Conservation (phyloP, 2,888 invertebrate species). For the Thelaira solivaga region DNA sequence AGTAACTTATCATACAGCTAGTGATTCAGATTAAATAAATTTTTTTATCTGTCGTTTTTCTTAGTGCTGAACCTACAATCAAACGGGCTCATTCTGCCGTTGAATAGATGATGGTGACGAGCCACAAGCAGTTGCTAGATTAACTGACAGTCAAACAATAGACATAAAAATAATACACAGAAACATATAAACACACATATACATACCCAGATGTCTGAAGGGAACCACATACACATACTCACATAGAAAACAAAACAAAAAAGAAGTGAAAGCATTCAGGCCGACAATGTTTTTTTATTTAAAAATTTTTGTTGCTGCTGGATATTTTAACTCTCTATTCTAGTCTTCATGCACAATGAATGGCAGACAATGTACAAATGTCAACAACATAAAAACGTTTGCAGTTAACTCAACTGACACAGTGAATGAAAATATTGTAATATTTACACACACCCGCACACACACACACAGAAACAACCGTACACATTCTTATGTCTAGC, state of each 20-base stretch:
- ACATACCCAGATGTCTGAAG: no score
- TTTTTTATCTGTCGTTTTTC: slow-evolving; percentile 21
- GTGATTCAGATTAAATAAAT: slow-evolving; percentile 43
- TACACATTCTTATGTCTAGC: background rate
- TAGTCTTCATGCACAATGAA: slow-evolving; percentile 66
- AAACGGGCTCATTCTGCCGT: slow-evolving; percentile 38
- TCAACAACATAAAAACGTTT: slow-evolving; percentile 66
- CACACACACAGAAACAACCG: background rate
- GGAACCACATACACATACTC: background rate
- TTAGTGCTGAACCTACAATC: slow-evolving; percentile 50
- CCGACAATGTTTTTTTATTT: slow-evolving; percentile 38
- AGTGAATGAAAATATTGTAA: slow-evolving; percentile 59
- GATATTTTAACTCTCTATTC: slow-evolving; percentile 52
- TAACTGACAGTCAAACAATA: slow-evolving; percentile 63
- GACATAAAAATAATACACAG: slow-evolving; percentile 7
- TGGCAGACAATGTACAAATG: slow-evolving; percentile 71
- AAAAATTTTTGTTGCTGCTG: slow-evolving; percentile 37
- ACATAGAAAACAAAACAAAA: background rate
- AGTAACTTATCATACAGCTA: slow-evolving; percentile 58
- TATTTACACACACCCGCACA: slow-evolving; percentile 7
- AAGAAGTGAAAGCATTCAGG: slow-evolving; percentile 42
- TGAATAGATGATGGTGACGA: slow-evolving; percentile 57
- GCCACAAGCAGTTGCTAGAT: slow-evolving; percentile 61
- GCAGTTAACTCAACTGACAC: slow-evolving; percentile 63
- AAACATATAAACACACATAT: background rate